These are phyloP conservation scores for Bombus picipes DNA, from an alignment of 1,140 invertebrate species.

Conservation along the genomic window DNA sequence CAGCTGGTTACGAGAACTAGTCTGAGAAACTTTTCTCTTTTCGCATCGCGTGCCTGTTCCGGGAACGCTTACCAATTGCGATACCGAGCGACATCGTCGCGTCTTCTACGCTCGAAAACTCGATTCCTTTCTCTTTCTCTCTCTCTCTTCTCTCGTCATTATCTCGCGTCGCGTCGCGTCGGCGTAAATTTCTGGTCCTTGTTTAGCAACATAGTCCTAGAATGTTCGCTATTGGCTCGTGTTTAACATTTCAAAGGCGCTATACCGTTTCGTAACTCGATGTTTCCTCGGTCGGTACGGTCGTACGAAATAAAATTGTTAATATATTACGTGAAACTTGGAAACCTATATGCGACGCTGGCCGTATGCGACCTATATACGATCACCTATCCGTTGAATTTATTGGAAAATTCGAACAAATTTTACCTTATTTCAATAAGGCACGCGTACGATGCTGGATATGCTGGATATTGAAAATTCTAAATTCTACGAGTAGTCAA, in stretches of 20 bases:
- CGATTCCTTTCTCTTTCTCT: neutral
- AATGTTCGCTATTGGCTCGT: neutral
- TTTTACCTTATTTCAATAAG: neutral
- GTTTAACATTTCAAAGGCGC: constrained; percentile 3
- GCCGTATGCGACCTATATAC: too few relatives aligned
- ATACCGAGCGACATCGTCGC: constrained; percentile 8
- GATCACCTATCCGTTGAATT: neutral
- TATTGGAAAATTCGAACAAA: neutral
- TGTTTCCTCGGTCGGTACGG: neutral
- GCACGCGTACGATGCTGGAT: too few relatives aligned
- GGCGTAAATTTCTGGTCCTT: neutral
- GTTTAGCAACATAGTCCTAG: neutral
- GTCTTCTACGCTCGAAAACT: constrained; percentile 33
- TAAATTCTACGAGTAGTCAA: constrained; percentile 5
- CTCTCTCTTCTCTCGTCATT: neutral
- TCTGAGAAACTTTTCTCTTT: constrained; percentile 44
- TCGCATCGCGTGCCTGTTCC: constrained; percentile 52
- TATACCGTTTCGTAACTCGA: neutral
- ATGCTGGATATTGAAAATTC: too few relatives aligned
- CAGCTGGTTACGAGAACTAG: constrained; percentile 27
- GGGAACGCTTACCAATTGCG: constrained; percentile 52
- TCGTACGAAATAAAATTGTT: neutral
- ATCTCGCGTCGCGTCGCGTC: constrained; percentile 16
- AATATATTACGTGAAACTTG: neutral
- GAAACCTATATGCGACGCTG: neutral